phyloP scores from a whole-genome alignment of 2,797 vertebrate genomes.

The Champsocephalus gunnari region DNA sequence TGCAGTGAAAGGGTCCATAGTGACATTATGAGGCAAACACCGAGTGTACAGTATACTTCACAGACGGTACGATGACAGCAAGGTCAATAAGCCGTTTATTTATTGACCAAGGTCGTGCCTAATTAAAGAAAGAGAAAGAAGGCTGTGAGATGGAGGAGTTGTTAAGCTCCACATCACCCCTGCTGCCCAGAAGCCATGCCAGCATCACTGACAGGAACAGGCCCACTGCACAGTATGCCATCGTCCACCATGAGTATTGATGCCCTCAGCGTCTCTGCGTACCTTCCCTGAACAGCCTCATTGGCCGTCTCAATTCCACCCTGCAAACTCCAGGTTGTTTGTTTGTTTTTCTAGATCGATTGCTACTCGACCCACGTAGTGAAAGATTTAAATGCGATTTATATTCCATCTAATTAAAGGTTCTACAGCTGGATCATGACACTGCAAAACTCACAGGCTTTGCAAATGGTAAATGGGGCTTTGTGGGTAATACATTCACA shows the following conservation, averaged over 20 bases:
- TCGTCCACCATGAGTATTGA: constrained; percentile 66
- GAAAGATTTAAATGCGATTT: constrained; percentile 15
- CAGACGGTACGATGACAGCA: constrained; percentile 27
- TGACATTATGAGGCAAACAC: constrained; percentile 33
- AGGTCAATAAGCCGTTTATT: constrained; percentile 46
- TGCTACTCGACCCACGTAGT: constrained; percentile 9
- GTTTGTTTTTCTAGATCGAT: neutral
- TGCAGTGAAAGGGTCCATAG: constrained; percentile 32
- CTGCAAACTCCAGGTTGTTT: constrained; percentile 25
- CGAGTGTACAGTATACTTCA: constrained; percentile 17
- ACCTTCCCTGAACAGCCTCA: constrained; percentile 26
- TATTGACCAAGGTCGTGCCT: constrained; percentile 46
- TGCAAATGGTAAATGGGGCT: too few species aligned
- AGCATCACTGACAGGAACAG: constrained; percentile 54
- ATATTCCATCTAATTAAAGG: constrained; percentile 34
- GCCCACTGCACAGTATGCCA: constrained; percentile 58
- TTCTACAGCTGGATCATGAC: constrained; percentile 17
- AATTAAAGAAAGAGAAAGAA: constrained; percentile 55
- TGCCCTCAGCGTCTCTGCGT: constrained; percentile 54
- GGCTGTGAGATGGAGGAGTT: constrained; percentile 30
- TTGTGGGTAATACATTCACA: neutral
- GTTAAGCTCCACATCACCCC: constrained; percentile 29
- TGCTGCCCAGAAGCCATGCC: constrained; percentile 44
- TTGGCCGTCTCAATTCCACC: constrained; percentile 3
- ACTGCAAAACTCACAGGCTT: constrained; percentile 1